Evolutionary conservation across 2,797 vertebrate species (phyloP), one percentile per base, ranked within the genome.

Genomic region (Ambastaia sidthimunki): DNA sequence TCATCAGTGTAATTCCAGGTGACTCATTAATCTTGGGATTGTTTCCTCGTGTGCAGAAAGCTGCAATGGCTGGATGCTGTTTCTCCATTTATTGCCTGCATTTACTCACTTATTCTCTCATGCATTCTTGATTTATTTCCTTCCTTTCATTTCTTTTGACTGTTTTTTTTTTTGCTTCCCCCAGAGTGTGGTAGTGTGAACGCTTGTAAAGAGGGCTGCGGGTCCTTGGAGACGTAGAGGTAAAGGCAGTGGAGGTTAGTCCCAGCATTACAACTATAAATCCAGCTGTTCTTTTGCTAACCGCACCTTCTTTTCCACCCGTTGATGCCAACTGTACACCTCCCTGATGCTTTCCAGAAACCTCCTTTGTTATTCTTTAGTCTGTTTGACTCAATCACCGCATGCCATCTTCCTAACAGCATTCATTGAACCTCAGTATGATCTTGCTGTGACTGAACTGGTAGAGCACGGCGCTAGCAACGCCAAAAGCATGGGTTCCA

Each of bases 161-260:
- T 80, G 76, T 89, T 90, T 87, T 86, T 88, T 74, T 81, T 44
- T 44, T 74, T 81, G 31, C 65, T 83, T 90, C 85, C 88, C 85
- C 85, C 90, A 92, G 90, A 90, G 89, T 90, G 88, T 90, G 86
- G 83, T 89, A 89, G 88, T 93, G 90, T 93, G 92, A 93, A 89
- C 92, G 90, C 91, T 90, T 92, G 90, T 92, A 92, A 88, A 90
- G 73, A 80, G 78, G 57, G 62, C 68, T 77, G 90, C 86, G 82
- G 88, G 85, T 92, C 89, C 89, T 90, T 85, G 83, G 81, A 86
- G 88, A 87, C 89, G 88, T 88, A 88, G 89, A 91, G 86, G 88
- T 92, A 91, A 92, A 92, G 89, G 90, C 88, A 91, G 91, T 92
- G 88, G 91, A 92, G 91, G 92, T 92, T 93, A 90, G 90, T 91